phyloP scores from a whole-genome alignment of 2,113 vertebrate species.

The Pedetes capensis region DNA sequence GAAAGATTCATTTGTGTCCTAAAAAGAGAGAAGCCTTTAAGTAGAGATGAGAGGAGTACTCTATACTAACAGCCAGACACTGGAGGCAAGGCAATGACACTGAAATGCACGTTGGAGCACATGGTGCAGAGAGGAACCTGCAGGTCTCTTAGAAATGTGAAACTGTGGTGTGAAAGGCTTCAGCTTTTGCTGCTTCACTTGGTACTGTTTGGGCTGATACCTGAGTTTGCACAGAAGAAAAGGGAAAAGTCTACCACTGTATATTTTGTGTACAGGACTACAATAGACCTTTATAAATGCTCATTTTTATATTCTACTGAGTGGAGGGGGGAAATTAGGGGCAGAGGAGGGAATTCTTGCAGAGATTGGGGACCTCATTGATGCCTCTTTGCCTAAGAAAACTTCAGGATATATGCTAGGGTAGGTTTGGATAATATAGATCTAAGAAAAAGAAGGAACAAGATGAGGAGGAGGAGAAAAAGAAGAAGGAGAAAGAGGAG shows the following conservation, averaged over 20 bases:
- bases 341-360: not conserved
- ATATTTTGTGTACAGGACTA: not conserved
- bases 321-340: too few relatives aligned
- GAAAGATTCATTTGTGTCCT: not conserved
- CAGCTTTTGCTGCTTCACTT: not conserved
- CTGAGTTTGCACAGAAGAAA: not conserved
- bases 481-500: not conserved
- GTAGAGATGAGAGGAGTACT: not conserved
- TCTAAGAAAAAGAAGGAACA: not conserved
- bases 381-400: not conserved
- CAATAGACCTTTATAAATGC: not conserved
- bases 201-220: rapidly evolving
- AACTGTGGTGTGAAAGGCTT: not conserved
- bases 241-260: not conserved
- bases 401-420: not conserved
- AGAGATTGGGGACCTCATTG: not conserved
- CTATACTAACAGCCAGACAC: not conserved
- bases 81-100: not conserved
- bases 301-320: not conserved
- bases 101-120: not conserved
- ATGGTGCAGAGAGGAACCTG: not conserved
- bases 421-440: not conserved
- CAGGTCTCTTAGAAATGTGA: not conserved
- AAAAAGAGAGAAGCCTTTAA: not conserved
- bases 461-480: too few relatives aligned